A percentile compares a stretch with the other conserved stretches of the same genome.
phyloP scores from a whole-genome alignment of 2,888 invertebrate genomes.

The Epistrophe grossulariae region DNA sequence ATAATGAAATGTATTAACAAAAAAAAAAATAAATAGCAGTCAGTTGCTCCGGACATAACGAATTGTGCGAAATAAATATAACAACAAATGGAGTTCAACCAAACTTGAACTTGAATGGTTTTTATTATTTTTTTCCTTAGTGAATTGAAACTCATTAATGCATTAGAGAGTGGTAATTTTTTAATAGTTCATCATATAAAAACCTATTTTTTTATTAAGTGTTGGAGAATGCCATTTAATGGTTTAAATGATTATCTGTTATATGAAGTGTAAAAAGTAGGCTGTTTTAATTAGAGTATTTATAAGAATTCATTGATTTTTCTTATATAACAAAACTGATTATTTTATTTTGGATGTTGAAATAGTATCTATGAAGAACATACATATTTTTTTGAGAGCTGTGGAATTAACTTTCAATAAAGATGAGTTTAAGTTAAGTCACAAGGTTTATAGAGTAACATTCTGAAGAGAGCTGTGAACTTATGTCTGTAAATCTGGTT shows the following conservation, averaged over 20 bases:
- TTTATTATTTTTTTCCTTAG: constrained; percentile 6
- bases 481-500: no score
- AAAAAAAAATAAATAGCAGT: not conserved
- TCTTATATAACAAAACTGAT: not conserved
- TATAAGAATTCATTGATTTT: not conserved
- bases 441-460: not conserved
- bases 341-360: not conserved
- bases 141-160: constrained; percentile 25
- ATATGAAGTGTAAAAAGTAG: constrained; percentile 29
- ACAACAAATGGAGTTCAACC: constrained; percentile 29
- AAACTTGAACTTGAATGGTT: constrained; percentile 67
- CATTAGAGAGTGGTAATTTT: constrained; percentile 35
- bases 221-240: constrained; percentile 25
- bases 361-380: not conserved
- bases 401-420: no score
- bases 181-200: constrained; percentile 36
- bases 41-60: constrained; percentile 11
- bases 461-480: not conserved
- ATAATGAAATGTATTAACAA: constrained; percentile 24
- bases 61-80: constrained; percentile 38
- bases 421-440: not conserved
- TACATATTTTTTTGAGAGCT: no score
- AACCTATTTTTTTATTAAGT: not conserved
- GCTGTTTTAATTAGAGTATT: not conserved
- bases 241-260: constrained; percentile 33